Conservation (phyloP, 2,888 invertebrate genomes). For the Phyto melanocephala region DNA sequence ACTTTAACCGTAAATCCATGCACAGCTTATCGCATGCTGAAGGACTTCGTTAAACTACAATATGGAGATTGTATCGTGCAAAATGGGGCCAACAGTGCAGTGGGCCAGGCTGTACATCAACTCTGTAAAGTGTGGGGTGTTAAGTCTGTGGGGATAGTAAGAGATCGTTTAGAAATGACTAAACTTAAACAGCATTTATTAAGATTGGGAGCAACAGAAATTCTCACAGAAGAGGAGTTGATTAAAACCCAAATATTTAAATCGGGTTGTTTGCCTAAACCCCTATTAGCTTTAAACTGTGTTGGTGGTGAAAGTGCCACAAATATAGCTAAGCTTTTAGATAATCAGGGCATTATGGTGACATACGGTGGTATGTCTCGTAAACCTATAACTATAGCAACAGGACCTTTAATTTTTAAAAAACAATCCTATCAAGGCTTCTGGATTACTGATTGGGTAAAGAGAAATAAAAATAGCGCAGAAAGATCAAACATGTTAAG, state of each 20-base stretch:
- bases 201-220: conserved; percentile 88
- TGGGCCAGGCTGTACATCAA: conserved; percentile 96
- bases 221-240: conserved; percentile 91
- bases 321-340: conserved; percentile 88
- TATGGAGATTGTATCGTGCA: conserved; percentile 93
- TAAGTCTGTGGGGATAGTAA: conserved; percentile 91
- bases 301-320: conserved; percentile 94
- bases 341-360: conserved; percentile 87
- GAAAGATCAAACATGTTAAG: conserved; percentile 87
- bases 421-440: conserved; percentile 90
- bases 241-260: conserved; percentile 83
- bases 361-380: conserved; percentile 98
- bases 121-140: conserved; percentile 88
- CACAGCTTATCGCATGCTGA: conserved; percentile 97
- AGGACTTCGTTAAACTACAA: conserved; percentile 87
- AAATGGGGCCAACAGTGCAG: conserved; percentile 97
- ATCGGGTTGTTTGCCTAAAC: conserved; percentile 80
- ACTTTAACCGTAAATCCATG: conserved; percentile 96
- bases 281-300: conserved; percentile 94
- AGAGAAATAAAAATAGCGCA: too few species aligned
- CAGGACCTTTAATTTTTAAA: conserved; percentile 90
- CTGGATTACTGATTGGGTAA: conserved; percentile 94
- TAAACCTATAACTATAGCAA: conserved; percentile 90
- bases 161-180: conserved; percentile 86
- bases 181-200: conserved; percentile 84